phyloP scores from a whole-genome alignment of 2,888 invertebrate species.

The Ptilodon capucinus region DNA sequence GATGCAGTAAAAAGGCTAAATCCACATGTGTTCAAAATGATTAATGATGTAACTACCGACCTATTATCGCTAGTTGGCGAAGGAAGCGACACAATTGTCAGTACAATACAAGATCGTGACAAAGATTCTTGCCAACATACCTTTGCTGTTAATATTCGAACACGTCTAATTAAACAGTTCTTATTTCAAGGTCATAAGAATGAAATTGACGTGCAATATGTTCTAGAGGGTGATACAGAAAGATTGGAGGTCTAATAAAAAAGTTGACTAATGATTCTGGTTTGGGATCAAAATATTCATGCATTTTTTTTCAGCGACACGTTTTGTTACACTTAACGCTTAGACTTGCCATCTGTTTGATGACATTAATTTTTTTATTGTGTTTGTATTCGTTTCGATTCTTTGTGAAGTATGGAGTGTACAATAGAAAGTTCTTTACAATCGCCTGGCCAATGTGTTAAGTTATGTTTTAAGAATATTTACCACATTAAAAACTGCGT shows the following conservation, averaged over 20 bases:
- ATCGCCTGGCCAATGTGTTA: neutral
- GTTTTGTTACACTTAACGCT: constrained; percentile 80
- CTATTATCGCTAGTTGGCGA: constrained; percentile 66
- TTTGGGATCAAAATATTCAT: constrained; percentile 80
- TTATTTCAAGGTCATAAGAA: constrained; percentile 37
- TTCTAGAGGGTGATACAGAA: constrained; percentile 1
- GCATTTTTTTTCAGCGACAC: constrained; percentile 64
- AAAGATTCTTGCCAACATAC: constrained; percentile 42
- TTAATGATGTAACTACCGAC: constrained; percentile 74
- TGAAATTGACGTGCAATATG: constrained; percentile 17
- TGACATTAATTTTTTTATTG: constrained; percentile 60
- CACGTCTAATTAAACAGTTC: neutral
- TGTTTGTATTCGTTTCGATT: constrained; percentile 36
- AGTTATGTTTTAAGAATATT: neutral
- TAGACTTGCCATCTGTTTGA: constrained; percentile 73
- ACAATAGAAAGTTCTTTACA: neutral
- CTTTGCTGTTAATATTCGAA: constrained; percentile 5
- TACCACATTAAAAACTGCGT: too few species aligned
- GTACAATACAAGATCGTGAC: constrained; percentile 55
- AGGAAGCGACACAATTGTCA: constrained; percentile 68
- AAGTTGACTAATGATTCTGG: constrained; percentile 81
- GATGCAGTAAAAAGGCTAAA: constrained; percentile 66
- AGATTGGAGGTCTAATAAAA: constrained; percentile 50
- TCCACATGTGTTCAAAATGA: constrained; percentile 70
- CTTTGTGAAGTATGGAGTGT: constrained; percentile 20